These are phyloP conservation scores for Eulimnadia texana DNA, from an alignment of 1,140 invertebrate species.

Conservation along the genomic window DNA sequence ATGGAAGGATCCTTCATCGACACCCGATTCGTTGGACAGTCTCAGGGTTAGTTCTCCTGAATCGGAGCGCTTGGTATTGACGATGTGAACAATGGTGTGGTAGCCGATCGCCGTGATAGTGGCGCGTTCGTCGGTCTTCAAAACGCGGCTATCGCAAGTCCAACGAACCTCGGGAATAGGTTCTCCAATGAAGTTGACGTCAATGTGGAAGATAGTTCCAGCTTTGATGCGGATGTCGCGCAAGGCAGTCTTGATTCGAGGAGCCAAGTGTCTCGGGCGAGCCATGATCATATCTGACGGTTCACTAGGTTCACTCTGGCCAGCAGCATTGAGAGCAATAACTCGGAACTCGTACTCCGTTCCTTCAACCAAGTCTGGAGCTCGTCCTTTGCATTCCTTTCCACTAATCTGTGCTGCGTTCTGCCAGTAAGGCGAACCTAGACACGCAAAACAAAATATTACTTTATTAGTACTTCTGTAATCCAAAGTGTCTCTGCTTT, in stretches of 20 bases:
- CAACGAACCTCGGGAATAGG: constrained; percentile 72
- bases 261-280: constrained; percentile 67
- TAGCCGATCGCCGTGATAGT: constrained; percentile 78
- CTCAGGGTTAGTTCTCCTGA: constrained; percentile 67
- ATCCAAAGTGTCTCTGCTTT: too few relatives aligned
- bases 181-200: constrained; percentile 84
- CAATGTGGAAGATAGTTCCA: constrained; percentile 79
- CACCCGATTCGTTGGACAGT: constrained; percentile 72
- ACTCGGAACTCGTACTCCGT: constrained; percentile 95
- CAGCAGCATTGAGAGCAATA: constrained; percentile 87
- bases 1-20: constrained; percentile 76
- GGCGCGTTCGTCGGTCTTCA: constrained; percentile 60
- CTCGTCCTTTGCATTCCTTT: constrained; percentile 37
- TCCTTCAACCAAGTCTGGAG: constrained; percentile 78
- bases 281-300: constrained; percentile 75
- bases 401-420: constrained; percentile 75
- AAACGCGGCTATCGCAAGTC: constrained; percentile 56
- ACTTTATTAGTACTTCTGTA: too few relatives aligned
- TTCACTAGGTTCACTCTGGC: constrained; percentile 86
- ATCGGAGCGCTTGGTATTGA: constrained; percentile 69
- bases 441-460: too few relatives aligned
- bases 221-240: constrained; percentile 77
- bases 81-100: constrained; percentile 78
- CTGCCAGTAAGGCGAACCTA: constrained; percentile 71
- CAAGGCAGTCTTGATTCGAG: constrained; percentile 80